phyloP scores from a whole-genome alignment of 2,113 vertebrate species.

The Rhea americana region DNA sequence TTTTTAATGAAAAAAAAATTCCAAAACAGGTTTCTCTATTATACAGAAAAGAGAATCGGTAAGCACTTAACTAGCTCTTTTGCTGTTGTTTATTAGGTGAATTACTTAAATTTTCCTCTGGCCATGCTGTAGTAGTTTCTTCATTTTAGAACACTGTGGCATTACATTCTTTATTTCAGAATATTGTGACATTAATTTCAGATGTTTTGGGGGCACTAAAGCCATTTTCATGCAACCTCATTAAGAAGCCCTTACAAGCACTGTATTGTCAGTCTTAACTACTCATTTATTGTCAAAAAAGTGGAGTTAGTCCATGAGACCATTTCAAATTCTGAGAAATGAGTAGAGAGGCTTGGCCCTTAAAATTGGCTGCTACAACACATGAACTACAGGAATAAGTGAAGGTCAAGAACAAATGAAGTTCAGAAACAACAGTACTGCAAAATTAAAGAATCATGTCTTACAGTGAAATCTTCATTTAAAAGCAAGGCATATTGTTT shows the following conservation, averaged over 20 bases:
- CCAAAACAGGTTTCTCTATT: background rate
- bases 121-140: background rate
- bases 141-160: background rate
- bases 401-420: background rate
- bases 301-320: background rate
- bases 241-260: background rate
- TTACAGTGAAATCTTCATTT: background rate
- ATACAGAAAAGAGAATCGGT: background rate
- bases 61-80: background rate
- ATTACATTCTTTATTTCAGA: background rate
- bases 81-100: background rate
- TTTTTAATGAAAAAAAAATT: background rate
- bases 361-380: background rate
- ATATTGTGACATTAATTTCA: background rate
- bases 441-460: background rate
- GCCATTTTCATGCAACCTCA: background rate
- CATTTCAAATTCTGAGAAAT: background rate
- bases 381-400: background rate
- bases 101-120: constrained; percentile 1
- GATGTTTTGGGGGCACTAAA: background rate
- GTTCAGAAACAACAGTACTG: background rate
- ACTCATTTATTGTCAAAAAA: background rate
- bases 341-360: background rate
- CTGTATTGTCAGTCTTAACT: background rate
- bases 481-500: background rate